A percentile compares a stretch with the other conserved stretches of the same genome.
Conservation (phyloP, 2,888 invertebrate species). For the Leucophenga maculata region DNA sequence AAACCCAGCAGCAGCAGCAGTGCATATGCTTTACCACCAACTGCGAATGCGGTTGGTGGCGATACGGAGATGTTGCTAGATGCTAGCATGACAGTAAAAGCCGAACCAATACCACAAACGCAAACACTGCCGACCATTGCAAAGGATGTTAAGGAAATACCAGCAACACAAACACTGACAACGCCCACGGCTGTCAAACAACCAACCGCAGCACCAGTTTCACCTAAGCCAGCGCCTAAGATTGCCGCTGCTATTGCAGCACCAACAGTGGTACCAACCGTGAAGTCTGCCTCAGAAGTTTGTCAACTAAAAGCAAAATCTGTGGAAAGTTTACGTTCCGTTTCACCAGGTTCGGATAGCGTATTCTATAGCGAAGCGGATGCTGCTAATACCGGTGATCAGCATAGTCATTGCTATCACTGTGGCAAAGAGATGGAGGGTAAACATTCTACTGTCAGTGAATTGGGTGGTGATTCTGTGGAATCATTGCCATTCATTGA, state of each 20-base stretch:
- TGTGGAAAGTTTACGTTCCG: conserved; percentile 89
- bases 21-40: conserved; percentile 50
- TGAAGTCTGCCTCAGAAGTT: conserved; percentile 59
- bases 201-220: conserved; percentile 40
- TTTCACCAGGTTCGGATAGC: conserved; percentile 91
- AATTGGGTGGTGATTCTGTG: conserved; percentile 66
- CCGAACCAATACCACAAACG: conserved; percentile 55
- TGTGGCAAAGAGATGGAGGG: conserved; percentile 87
- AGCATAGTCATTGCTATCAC: conserved; percentile 82
- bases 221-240: conserved; percentile 50
- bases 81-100: conserved; percentile 48
- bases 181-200: conserved; percentile 32
- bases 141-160: conserved; percentile 61
- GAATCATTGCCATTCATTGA: conserved; percentile 71
- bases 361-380: conserved; percentile 90
- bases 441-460: conserved; percentile 69
- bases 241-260: conserved; percentile 16
- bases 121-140: conserved; percentile 69
- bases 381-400: conserved; percentile 73
- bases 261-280: conserved; percentile 7
- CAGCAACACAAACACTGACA: conserved; percentile 48
- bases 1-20: conserved; percentile 48
- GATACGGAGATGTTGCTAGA: conserved; percentile 63
- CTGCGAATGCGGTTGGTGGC: conserved; percentile 41
- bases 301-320: conserved; percentile 83